Conservation (phyloP, 2,113 vertebrate genomes). For the Ictidomys tridecemlineatus region DNA sequence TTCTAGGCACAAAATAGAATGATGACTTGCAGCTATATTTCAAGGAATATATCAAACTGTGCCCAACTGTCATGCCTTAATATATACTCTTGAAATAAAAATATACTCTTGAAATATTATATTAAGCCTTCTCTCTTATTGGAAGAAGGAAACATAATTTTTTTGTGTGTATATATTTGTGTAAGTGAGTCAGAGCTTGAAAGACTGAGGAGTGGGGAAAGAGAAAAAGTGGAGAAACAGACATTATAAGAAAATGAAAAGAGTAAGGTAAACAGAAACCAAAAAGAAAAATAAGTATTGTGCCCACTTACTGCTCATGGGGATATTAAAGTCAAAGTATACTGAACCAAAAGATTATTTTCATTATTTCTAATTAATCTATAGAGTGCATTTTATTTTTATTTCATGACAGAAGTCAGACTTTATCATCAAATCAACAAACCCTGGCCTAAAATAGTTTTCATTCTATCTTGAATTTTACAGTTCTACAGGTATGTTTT, state of each 20-base stretch:
- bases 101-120: conserved; percentile 35
- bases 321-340: conserved; percentile 25
- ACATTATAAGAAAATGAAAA: neutral
- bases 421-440: neutral
- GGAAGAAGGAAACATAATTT: conserved; percentile 2
- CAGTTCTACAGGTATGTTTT: neutral
- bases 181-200: neutral
- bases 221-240: neutral
- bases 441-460: neutral
- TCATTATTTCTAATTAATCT: neutral
- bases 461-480: neutral
- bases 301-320: neutral
- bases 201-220: neutral
- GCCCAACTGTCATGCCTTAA: conserved; percentile 61
- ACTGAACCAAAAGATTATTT: neutral
- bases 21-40: conserved; percentile 65
- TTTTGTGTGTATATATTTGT: neutral
- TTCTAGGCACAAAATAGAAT: conserved; percentile 71
- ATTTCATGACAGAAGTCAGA: neutral
- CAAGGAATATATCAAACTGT: conserved; percentile 55
- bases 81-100: conserved; percentile 61
- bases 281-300: conserved; percentile 49
- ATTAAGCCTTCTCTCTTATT: conserved; percentile 36
- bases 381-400: neutral
- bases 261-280: neutral